Percentiles rank a stretch among this genome's conserved stretches.
phyloP scores from a whole-genome alignment of 2,113 vertebrate species.

The Centrocercus urophasianus region DNA sequence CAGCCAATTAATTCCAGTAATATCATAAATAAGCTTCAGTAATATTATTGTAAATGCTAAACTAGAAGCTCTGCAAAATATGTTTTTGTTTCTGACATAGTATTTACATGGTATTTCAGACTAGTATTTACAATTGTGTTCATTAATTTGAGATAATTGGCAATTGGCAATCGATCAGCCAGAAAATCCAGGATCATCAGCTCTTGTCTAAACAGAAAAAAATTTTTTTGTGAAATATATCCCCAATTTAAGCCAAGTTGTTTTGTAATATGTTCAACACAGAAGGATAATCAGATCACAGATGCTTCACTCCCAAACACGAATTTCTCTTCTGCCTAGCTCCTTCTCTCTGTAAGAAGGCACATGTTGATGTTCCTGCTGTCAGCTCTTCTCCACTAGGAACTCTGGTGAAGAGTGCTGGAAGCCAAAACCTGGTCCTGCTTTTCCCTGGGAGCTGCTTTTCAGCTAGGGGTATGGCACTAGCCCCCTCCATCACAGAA shows the following conservation, averaged over 20 bases:
- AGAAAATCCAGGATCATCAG: background rate
- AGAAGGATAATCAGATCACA: background rate
- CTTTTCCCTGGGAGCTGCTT: background rate
- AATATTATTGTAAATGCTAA: background rate
- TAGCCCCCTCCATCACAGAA: background rate
- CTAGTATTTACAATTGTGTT: conserved; percentile 22
- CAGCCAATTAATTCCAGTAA: background rate
- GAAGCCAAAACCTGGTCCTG: background rate
- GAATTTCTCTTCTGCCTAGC: background rate
- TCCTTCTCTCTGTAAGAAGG: background rate
- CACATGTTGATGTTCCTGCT: accelerated
- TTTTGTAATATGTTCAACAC: background rate
- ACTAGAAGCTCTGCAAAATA: background rate
- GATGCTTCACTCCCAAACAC: background rate
- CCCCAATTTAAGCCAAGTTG: background rate
- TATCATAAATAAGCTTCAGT: background rate
- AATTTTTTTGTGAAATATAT: background rate
- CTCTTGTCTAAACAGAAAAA: background rate
- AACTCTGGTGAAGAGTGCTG: background rate
- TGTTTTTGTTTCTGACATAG: background rate
- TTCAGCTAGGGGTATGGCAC: background rate
- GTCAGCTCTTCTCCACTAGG: background rate
- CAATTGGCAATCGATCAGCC: background rate
- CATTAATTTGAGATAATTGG: conserved; percentile 23
- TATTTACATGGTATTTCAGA: background rate